Percentiles rank a stretch among this genome's conserved stretches.
These are phyloP conservation scores for Sebastes kiyomatsui DNA, from an alignment of 2,797 vertebrate species.

Conservation along the genomic window DNA sequence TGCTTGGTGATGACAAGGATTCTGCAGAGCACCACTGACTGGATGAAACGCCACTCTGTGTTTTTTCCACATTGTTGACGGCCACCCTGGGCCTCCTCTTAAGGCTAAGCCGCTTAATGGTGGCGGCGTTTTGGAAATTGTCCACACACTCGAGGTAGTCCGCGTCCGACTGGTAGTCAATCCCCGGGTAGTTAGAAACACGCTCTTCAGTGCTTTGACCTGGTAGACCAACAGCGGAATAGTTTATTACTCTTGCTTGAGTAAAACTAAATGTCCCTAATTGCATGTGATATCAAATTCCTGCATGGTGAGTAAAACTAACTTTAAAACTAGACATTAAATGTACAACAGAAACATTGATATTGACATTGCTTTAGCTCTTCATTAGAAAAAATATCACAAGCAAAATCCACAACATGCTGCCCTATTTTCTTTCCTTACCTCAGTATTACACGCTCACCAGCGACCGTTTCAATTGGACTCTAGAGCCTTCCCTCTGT, in stretches of 20 bases:
- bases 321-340: background rate
- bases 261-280: background rate
- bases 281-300: background rate
- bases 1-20: slow-evolving; percentile 87
- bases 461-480: slow-evolving; percentile 22
- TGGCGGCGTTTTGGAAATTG: slow-evolving; percentile 86
- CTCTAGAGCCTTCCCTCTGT: slow-evolving; percentile 33
- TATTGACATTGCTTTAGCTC: background rate
- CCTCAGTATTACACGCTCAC: slow-evolving; percentile 45
- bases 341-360: background rate
- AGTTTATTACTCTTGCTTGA: slow-evolving; percentile 1
- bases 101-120: slow-evolving; percentile 92
- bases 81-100: slow-evolving; percentile 85
- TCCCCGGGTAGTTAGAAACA: slow-evolving; percentile 84
- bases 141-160: slow-evolving; percentile 90
- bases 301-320: background rate
- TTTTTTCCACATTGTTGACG: slow-evolving; percentile 65
- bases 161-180: slow-evolving; percentile 85
- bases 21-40: slow-evolving; percentile 88
- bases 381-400: background rate
- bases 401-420: background rate
- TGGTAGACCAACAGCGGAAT: slow-evolving; percentile 34
- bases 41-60: slow-evolving; percentile 67
- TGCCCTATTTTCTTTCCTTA: slow-evolving; percentile 42
- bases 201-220: slow-evolving; percentile 78